Evolutionary conservation across 2,888 invertebrate genomes (phyloP).

Genomic region (Lithophane ornitopus): DNA sequence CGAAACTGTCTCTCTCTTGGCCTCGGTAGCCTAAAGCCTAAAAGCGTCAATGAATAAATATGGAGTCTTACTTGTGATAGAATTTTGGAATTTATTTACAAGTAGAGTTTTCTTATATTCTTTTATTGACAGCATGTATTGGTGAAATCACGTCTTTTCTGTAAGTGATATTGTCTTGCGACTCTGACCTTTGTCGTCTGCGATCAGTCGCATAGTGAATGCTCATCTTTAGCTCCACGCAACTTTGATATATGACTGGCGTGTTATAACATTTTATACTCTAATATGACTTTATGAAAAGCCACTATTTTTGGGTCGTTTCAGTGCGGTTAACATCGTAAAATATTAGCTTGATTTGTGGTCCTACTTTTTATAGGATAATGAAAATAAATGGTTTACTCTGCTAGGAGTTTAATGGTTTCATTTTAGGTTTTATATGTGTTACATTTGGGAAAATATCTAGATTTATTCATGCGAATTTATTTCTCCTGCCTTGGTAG

Average conservation of each 20-base stretch:
- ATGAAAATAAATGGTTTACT: constrained; percentile 61
- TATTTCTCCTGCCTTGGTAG: neutral
- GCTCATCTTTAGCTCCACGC: constrained; percentile 11
- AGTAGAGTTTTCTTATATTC: neutral
- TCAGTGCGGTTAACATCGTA: constrained; percentile 40
- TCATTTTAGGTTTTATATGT: constrained; percentile 29
- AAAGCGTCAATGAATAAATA: neutral
- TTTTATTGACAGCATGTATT: neutral
- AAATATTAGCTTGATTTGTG: constrained; percentile 57
- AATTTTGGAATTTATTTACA: no score
- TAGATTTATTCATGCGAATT: constrained; percentile 20
- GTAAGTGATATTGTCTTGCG: neutral
- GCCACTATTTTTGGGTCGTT: constrained; percentile 29
- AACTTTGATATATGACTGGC: constrained; percentile 46
- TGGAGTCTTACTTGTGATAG: neutral
- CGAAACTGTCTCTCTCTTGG: neutral
- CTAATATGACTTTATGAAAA: constrained; percentile 50
- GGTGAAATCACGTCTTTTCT: neutral
- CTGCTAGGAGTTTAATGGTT: constrained; percentile 45
- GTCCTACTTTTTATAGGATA: constrained; percentile 56
- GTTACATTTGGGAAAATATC: constrained; percentile 8
- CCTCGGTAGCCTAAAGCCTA: neutral
- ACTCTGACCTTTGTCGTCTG: neutral
- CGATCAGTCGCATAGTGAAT: constrained; percentile 17
- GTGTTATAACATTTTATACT: constrained; percentile 43